Conservation (phyloP, 2,888 invertebrate genomes). For the Spodoptera exigua region DNA sequence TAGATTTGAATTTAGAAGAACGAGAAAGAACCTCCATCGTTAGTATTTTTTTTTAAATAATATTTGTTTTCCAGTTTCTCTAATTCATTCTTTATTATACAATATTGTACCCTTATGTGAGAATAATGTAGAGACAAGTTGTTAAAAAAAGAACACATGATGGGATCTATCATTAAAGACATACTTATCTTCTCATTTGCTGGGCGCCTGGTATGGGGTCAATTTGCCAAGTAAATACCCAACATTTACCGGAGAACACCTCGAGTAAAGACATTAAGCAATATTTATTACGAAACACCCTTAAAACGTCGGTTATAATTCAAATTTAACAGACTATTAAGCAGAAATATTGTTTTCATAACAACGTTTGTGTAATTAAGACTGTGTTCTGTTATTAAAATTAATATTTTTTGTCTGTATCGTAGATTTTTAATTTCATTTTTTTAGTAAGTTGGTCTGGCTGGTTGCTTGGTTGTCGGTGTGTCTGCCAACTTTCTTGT, state of each 20-base stretch:
- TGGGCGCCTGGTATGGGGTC: constrained; percentile 34
- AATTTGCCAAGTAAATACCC: constrained; percentile 38
- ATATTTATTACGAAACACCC: constrained; percentile 63
- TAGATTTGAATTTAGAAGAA: too few species aligned
- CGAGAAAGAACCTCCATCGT: too few species aligned
- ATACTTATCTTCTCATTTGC: constrained; percentile 29
- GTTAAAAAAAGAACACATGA: too few species aligned
- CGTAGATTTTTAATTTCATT: constrained; percentile 5
- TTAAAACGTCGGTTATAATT: constrained; percentile 63
- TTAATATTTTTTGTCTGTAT: constrained; percentile 26
- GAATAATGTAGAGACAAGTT: too few species aligned
- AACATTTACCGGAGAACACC: constrained; percentile 45
- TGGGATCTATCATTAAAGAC: neutral
- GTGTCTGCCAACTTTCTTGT: too few species aligned
- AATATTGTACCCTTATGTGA: too few species aligned
- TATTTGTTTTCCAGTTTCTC: too few species aligned
- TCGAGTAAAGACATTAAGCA: constrained; percentile 59
- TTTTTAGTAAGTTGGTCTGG: neutral
- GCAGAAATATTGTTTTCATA: constrained; percentile 62
- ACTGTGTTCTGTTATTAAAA: constrained; percentile 32
- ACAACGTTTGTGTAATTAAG: constrained; percentile 60
- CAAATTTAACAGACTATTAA: constrained; percentile 70
- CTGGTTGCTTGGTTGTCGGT: neutral
- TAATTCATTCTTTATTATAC: too few species aligned
- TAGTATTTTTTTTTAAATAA: too few species aligned